Conservation (phyloP, 2,888 invertebrate genomes). For the Hirtodrosophila trivittata region DNA sequence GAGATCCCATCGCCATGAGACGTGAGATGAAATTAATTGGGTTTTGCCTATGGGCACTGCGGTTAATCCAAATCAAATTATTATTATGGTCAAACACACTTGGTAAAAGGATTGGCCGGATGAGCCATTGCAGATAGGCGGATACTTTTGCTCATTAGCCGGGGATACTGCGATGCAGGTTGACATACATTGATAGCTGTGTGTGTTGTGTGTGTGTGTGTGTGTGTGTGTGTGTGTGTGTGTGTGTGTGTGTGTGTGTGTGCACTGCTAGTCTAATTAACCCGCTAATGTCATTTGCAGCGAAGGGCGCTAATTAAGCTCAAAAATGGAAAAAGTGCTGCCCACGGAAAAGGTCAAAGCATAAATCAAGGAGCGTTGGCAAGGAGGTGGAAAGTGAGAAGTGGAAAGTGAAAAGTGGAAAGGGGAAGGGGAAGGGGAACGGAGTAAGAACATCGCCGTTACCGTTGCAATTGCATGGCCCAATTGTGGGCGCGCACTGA, state of each 20-base stretch:
- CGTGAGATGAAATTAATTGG: slow-evolving; percentile 38
- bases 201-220: slow-evolving; percentile 2
- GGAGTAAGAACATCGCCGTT: slow-evolving; percentile 10
- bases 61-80: slow-evolving; percentile 30
- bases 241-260: slow-evolving; percentile 22
- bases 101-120: slow-evolving; percentile 17
- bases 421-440: neutral
- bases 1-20: slow-evolving; percentile 19
- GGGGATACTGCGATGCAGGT: slow-evolving; percentile 11
- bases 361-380: slow-evolving; percentile 61
- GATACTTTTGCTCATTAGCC: slow-evolving; percentile 45
- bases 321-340: slow-evolving; percentile 61
- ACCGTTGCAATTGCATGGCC: slow-evolving; percentile 68
- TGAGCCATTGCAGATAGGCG: slow-evolving; percentile 11
- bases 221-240: slow-evolving; percentile 12
- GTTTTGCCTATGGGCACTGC: slow-evolving; percentile 3
- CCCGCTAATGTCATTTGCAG: slow-evolving; percentile 74
- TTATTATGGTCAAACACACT: slow-evolving; percentile 5
- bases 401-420: neutral
- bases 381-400: slow-evolving; percentile 6
- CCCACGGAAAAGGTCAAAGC: slow-evolving; percentile 75
- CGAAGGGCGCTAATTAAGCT: slow-evolving; percentile 74
- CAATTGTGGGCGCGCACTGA: slow-evolving; percentile 49
- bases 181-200: slow-evolving; percentile 40
- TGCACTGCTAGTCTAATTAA: slow-evolving; percentile 63